Conservation (phyloP, 2,888 invertebrate species). For the Hyposoter didymator region DNA sequence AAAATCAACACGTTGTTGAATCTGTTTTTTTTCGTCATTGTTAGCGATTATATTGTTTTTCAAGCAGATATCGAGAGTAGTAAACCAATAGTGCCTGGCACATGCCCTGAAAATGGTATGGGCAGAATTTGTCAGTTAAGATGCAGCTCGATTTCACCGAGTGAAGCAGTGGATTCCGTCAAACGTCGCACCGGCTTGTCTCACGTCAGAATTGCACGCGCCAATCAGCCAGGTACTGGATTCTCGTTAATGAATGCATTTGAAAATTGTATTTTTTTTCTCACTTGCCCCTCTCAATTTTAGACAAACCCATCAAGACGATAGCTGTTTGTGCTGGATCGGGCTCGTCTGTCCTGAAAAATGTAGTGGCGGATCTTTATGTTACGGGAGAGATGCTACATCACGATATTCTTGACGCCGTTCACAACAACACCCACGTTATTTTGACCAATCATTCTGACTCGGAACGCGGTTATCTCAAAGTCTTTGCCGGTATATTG, state of each 20-base stretch:
- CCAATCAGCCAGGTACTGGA: conserved; percentile 81
- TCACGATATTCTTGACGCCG: conserved; percentile 95
- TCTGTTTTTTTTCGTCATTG: not conserved
- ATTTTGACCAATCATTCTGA: conserved; percentile 97
- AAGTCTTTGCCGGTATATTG: conserved; percentile 86
- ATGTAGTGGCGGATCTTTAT: conserved; percentile 91
- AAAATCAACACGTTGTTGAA: not conserved
- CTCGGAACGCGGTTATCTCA: conserved; percentile 95
- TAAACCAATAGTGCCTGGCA: conserved; percentile 78
- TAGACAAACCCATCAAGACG: conserved; percentile 85
- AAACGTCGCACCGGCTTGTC: conserved; percentile 89
- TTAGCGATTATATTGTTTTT: not conserved
- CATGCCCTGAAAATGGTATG: conserved; percentile 84
- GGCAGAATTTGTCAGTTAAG: conserved; percentile 87
- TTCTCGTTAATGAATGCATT: not conserved
- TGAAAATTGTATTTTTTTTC: not conserved
- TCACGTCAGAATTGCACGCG: conserved; percentile 91
- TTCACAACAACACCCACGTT: conserved; percentile 91
- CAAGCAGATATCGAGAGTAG: conserved; percentile 73
- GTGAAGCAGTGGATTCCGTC: conserved; percentile 87
- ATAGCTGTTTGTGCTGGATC: conserved; percentile 97
- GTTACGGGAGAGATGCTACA: conserved; percentile 98
- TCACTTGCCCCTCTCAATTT: conserved; percentile 72
- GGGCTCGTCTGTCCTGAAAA: conserved; percentile 91
- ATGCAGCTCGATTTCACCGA: conserved; percentile 85